Conservation (phyloP, 92 coral and sea anemone species). For the Epizoanthus stellaris region DNA sequence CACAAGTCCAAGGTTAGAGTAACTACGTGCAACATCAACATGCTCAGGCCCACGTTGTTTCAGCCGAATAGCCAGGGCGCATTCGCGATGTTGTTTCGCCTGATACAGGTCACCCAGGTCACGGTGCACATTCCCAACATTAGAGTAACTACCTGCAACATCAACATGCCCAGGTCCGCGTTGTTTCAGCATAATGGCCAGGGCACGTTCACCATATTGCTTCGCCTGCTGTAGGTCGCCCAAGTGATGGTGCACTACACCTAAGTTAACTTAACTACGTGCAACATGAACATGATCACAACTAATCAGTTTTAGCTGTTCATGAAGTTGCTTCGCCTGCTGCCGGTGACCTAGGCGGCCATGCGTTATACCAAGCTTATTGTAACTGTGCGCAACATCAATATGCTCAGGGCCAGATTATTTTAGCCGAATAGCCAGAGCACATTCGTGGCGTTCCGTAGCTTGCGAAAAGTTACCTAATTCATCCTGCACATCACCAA, state of each 20-base stretch:
- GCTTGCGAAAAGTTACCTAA: background rate
- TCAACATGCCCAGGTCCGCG: background rate
- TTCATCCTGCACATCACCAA: background rate
- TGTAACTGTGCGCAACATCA: background rate
- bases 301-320: background rate
- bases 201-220: no score
- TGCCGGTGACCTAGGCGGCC: background rate
- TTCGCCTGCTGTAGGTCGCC: no score
- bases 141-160: conserved; percentile 14
- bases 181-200: no score
- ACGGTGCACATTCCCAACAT: conserved; percentile 18
- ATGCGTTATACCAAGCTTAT: no score
- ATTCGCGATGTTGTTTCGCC: no score
- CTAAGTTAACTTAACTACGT: conserved; percentile 16
- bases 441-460: background rate
- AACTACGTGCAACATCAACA: no score
- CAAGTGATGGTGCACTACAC: background rate
- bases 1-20: no score
- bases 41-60: background rate
- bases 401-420: conserved; percentile 26
- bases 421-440: background rate
- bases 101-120: no score
- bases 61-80: no score
- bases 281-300: conserved; percentile 19
- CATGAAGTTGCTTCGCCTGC: background rate